Conservation (phyloP, 2,888 invertebrate genomes). For the Maniola hyperantus region DNA sequence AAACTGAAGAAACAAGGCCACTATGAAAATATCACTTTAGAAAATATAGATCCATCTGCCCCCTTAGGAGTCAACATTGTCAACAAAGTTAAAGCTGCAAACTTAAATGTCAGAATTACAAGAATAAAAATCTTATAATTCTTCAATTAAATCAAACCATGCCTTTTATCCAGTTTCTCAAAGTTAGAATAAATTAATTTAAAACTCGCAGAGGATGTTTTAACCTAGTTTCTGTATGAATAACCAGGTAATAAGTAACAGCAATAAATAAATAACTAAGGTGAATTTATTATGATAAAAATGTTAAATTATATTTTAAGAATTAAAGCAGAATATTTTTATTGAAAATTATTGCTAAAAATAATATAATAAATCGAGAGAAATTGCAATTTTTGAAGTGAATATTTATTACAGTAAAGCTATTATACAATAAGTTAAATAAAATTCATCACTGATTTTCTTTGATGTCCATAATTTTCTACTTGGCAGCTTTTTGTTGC, state of each 20-base stretch:
- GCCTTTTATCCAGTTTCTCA: neutral
- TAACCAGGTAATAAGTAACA: too few species aligned
- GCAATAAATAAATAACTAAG: too few species aligned
- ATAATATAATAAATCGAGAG: neutral
- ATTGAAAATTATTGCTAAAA: neutral
- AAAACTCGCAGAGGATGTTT: too few species aligned
- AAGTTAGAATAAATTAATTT: too few species aligned
- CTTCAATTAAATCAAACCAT: neutral
- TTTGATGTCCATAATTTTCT: constrained; percentile 34
- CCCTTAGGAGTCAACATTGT: constrained; percentile 84
- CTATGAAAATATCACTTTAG: constrained; percentile 77
- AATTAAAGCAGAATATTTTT: too few species aligned
- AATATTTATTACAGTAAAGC: constrained; percentile 48
- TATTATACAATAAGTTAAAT: constrained; percentile 55
- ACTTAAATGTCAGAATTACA: constrained; percentile 71
- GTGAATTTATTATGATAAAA: too few species aligned
- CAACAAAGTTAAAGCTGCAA: constrained; percentile 78
- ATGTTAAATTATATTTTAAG: too few species aligned
- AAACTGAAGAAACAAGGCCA: constrained; percentile 71
- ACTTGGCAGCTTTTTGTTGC: constrained; percentile 54
- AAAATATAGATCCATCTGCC: constrained; percentile 83
- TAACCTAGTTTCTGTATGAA: too few species aligned
- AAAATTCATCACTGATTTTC: constrained; percentile 44
- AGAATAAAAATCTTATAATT: constrained; percentile 42
- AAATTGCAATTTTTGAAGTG: constrained; percentile 16